Percentiles rank a stretch among this genome's conserved stretches.
Conservation (phyloP, 2,113 vertebrate species). For the Verasper variegatus region DNA sequence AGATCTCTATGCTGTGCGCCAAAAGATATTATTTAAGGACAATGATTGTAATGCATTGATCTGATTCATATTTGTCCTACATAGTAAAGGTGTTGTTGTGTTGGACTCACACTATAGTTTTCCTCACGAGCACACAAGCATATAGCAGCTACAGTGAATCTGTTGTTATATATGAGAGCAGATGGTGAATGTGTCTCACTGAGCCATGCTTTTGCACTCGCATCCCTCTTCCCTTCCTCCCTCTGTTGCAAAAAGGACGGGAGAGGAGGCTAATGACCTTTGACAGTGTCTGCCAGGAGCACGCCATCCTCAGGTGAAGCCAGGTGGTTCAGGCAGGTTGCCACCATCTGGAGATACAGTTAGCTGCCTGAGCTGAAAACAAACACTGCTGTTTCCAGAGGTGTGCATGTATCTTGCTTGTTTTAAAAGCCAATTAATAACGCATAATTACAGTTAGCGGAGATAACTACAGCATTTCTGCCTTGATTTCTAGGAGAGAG, state of each 20-base stretch:
- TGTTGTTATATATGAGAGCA: conserved; percentile 23
- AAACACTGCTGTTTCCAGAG: not conserved
- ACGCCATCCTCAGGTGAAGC: conserved; percentile 43
- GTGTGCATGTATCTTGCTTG: not conserved
- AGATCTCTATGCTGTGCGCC: too few relatives aligned
- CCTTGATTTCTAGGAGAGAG: not conserved
- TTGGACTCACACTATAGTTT: not conserved
- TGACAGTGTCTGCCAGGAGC: conserved; percentile 42
- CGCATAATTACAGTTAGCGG: not conserved
- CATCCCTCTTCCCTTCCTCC: conserved; percentile 13
- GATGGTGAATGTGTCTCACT: conserved; percentile 43
- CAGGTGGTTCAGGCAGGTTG: conserved; percentile 34
- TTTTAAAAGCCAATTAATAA: conserved; percentile 24
- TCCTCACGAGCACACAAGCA: conserved; percentile 8
- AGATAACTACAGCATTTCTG: conserved; percentile 1
- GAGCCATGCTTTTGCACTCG: conserved; percentile 29
- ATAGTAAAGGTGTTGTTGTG: too few relatives aligned
- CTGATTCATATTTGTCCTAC: too few relatives aligned
- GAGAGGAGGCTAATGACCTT: conserved; percentile 49
- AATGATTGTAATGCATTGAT: too few relatives aligned
- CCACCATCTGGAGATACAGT: conserved; percentile 34
- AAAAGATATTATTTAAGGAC: not conserved
- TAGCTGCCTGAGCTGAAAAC: conserved; percentile 17
- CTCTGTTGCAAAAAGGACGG: conserved; percentile 13
- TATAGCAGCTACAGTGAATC: conserved; percentile 14